A percentile compares a stretch with the other conserved stretches of the same genome.
Evolutionary conservation across 2,113 vertebrate species (phyloP).

Genomic region (Cottus gobio): DNA sequence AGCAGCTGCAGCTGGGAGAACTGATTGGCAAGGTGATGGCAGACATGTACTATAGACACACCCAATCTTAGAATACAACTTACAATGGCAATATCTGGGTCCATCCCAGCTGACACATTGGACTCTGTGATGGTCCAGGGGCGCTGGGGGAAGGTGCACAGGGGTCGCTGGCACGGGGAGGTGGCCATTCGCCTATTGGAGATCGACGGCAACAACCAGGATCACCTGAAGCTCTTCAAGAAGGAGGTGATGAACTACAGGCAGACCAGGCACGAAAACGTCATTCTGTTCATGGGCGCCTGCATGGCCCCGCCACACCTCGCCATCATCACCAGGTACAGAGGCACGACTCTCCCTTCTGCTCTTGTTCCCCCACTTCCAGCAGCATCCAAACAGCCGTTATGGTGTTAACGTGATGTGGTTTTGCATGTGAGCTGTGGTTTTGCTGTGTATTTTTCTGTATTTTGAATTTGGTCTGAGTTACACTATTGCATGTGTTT

Average conservation of each 20-base stretch:
- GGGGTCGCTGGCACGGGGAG: conserved; percentile 95
- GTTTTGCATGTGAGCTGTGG: no score
- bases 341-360: not conserved
- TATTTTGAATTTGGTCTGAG: not conserved
- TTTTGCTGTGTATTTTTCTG: not conserved
- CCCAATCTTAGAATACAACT: not conserved
- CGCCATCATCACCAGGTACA: conserved; percentile 95
- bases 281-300: conserved; percentile 98
- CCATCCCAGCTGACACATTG: not conserved
- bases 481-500: conserved; percentile 31
- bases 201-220: conserved; percentile 95
- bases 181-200: conserved; percentile 95
- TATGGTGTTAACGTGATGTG: not conserved
- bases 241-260: conserved; percentile 99
- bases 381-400: not conserved
- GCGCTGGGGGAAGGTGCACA: conserved; percentile 94
- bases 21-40: conserved; percentile 88
- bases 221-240: conserved; percentile 96
- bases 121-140: conserved; percentile 69
- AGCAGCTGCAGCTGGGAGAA: conserved; percentile 94
- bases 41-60: not conserved
- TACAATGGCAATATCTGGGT: not conserved
- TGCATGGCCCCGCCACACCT: conserved; percentile 97
- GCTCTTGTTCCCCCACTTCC: not conserved
- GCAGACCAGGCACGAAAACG: conserved; percentile 95